Evolutionary conservation across 2,797 vertebrate genomes (phyloP), one percentile per base, ranked within the genome.

Genomic region (Esox lucius): DNA sequence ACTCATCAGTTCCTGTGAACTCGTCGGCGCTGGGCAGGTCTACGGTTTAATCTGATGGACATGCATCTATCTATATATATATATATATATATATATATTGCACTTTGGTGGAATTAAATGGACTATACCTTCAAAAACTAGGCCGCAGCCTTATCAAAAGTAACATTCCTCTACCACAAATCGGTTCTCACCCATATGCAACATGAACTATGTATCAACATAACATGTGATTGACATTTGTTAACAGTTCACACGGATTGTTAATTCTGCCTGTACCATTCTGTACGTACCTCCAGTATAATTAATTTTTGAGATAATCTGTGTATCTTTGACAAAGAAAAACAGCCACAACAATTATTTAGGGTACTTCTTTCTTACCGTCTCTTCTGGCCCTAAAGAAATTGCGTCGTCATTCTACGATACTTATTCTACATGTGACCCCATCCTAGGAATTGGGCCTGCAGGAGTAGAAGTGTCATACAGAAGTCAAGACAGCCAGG

Each of bases 161-260:
- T 76, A 4, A 81, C 78, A 78, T 79, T 61, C 84, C 19, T 16
- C 51, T 76, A 76, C 75, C 68, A 49, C 83, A 81, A 89, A 84
- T 87, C 82, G 76, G 42, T 84, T 81, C 78, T 79, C 76, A 59
- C 67, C 82, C 71, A 80, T 78, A 71, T 84, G 85, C 87, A 87
- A 78, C 82, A 83, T 83, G 79, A 86, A 83, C 64, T 89, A 80
- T 81, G 86, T 81, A 89, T 84, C 85, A 89, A 89, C 87, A 84
- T 88, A 84, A 87, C 90, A 86, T 90, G 86, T 90, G 91, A 88
- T 26, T 26, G 11, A 26, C 59, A 4, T 1, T 28, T 24, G 15
- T 28, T 26, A 64, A 64, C 61, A 64, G 1, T 64, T 31, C 24
- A 13, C 13, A 15, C 12, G 26, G 31, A 64, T 15, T 12, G 24